Conservation (phyloP, 2,797 vertebrate species). For the Valencia hispanica region DNA sequence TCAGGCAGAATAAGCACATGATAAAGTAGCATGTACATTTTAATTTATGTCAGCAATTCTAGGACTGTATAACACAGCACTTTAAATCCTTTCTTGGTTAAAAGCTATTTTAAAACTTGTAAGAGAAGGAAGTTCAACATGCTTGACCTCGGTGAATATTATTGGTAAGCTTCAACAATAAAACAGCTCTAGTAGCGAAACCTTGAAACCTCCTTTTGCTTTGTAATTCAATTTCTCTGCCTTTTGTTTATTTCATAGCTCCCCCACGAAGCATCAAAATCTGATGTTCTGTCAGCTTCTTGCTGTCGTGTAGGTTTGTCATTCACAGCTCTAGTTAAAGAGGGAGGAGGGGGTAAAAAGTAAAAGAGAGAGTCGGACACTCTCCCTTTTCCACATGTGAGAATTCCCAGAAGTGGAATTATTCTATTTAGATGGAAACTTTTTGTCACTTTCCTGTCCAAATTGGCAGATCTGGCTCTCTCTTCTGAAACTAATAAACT, state of each 20-base stretch:
- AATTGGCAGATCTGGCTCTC: conserved; percentile 95
- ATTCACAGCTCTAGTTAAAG: conserved; percentile 91
- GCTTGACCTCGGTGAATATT: not conserved
- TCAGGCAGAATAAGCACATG: conserved; percentile 42
- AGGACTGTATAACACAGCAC: conserved; percentile 24
- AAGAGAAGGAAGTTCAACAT: conserved; percentile 5
- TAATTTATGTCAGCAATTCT: conserved; percentile 40
- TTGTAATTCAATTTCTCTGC: conserved; percentile 88
- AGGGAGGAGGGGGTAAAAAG: conserved; percentile 67
- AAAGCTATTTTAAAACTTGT: conserved; percentile 17
- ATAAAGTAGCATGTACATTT: conserved; percentile 49
- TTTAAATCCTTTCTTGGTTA: conserved; percentile 15
- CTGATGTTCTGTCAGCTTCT: conserved; percentile 88
- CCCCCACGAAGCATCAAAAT: conserved; percentile 90
- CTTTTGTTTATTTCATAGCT: conserved; percentile 89
- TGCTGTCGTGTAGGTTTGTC: conserved; percentile 92
- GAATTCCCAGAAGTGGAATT: conserved; percentile 95
- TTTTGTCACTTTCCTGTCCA: conserved; percentile 93
- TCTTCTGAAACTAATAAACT: conserved; percentile 93
- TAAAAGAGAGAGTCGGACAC: conserved; percentile 79
- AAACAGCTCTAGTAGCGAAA: not conserved
- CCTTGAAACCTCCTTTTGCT: conserved; percentile 59
- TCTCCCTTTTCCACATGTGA: conserved; percentile 80
- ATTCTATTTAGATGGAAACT: conserved; percentile 94
- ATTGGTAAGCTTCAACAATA: not conserved